Conservation (phyloP, 2,113 vertebrate genomes). For the Lota lota region DNA sequence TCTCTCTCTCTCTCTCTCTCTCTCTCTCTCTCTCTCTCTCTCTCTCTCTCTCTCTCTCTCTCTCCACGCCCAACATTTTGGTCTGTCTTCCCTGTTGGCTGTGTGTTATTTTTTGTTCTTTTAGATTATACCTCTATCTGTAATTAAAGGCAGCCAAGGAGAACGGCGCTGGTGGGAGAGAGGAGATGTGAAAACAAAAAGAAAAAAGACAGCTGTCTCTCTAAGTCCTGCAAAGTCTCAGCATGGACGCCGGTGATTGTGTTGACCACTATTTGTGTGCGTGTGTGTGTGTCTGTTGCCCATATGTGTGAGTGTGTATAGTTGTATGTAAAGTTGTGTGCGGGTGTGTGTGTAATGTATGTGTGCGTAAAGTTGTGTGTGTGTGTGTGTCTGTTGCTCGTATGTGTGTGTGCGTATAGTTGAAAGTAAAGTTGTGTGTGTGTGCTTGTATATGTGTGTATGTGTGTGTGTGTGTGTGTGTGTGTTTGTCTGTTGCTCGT, state of each 20-base stretch:
- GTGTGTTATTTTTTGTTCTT: slow-evolving; percentile 3
- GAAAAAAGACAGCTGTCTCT: too few species aligned
- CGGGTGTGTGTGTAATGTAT: slow-evolving; percentile 19
- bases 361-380: too few species aligned
- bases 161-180: slow-evolving; percentile 51
- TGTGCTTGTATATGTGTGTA: neutral
- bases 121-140: slow-evolving; percentile 63
- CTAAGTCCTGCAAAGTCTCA: too few species aligned
- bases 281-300: too few species aligned
- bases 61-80: neutral
- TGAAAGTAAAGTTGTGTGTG: neutral
- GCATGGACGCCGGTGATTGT: too few species aligned
- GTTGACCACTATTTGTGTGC: too few species aligned
- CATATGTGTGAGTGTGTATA: too few species aligned
- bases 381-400: too few species aligned
- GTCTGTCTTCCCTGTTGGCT: neutral
- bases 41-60: too few species aligned
- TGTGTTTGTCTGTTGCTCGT: neutral
- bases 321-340: neutral
- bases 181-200: slow-evolving; percentile 4
- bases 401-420: too few species aligned
- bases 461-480: neutral
- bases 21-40: too few species aligned
- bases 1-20: too few species aligned
- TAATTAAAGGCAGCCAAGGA: slow-evolving; percentile 71